A percentile compares a stretch with the other conserved stretches of the same genome.
Conservation (phyloP, 92 coral and sea anemone species). For the Paragorgia papillata region DNA sequence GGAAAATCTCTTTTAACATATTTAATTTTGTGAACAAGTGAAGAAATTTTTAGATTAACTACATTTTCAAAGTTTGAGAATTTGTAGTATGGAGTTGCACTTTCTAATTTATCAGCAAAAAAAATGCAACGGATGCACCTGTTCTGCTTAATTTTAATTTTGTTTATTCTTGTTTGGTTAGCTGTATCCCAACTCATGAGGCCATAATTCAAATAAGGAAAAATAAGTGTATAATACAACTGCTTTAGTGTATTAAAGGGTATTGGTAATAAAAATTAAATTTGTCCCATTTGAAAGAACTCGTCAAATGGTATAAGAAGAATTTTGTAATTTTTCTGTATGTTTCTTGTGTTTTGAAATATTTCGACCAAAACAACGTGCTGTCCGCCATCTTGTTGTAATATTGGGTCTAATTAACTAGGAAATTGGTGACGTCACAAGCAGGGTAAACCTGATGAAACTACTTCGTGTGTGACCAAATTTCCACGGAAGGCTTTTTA, state of each 20-base stretch:
- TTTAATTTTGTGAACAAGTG: conserved; percentile 44
- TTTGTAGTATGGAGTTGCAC: conserved; percentile 47
- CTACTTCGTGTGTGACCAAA: too few species aligned
- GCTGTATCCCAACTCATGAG: conserved; percentile 52
- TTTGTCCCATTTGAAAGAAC: too few species aligned
- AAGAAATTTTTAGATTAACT: conserved; percentile 40
- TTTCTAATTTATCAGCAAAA: conserved; percentile 52
- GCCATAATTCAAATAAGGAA: conserved; percentile 52
- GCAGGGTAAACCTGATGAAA: too few species aligned
- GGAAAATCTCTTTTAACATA: conserved; percentile 30
- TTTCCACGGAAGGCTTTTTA: too few species aligned
- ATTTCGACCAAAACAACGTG: too few species aligned
- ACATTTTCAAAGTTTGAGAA: conserved; percentile 52
- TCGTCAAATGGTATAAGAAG: too few species aligned
- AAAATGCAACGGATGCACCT: conserved; percentile 56
- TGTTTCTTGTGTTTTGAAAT: too few species aligned
- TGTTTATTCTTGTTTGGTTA: conserved; percentile 18
- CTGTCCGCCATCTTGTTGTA: too few species aligned
- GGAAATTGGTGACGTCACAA: too few species aligned
- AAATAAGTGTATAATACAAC: conserved; percentile 37
- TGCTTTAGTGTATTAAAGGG: conserved; percentile 42
- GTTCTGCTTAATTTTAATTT: conserved; percentile 52
- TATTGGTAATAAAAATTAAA: too few species aligned
- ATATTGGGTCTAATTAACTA: too few species aligned
- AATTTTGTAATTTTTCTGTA: too few species aligned